phyloP scores from a whole-genome alignment of 1,140 invertebrate genomes.

The Ditylenchus dipsaci region DNA sequence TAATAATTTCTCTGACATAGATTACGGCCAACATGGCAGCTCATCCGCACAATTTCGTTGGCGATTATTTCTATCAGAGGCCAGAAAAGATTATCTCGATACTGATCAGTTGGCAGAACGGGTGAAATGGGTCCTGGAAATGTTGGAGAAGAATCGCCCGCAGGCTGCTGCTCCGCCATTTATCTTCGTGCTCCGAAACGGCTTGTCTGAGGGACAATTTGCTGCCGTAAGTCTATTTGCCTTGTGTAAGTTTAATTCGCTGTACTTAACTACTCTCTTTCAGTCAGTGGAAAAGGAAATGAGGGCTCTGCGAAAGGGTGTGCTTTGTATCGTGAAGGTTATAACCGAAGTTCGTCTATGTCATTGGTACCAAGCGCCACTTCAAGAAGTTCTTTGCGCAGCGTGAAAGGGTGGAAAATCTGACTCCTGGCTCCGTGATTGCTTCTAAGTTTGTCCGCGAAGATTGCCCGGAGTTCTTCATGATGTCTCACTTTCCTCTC shows the following conservation, averaged over 20 bases:
- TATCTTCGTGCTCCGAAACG: constrained; percentile 12
- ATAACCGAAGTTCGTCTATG: constrained; percentile 24
- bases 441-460: constrained; percentile 11
- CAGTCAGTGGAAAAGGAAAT: constrained; percentile 19
- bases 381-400: constrained; percentile 17
- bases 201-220: constrained; percentile 16
- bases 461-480: constrained; percentile 20
- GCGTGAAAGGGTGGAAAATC: constrained; percentile 7
- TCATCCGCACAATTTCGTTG: constrained; percentile 6
- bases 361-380: constrained; percentile 25
- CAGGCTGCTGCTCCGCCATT: not conserved
- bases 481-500: constrained; percentile 10
- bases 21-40: constrained; percentile 13
- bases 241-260: not conserved
- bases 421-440: constrained; percentile 24
- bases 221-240: not conserved
- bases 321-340: not conserved
- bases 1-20: not conserved
- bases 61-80: constrained; percentile 19
- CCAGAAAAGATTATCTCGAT: constrained; percentile 7
- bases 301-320: constrained; percentile 17
- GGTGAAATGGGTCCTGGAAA: constrained; percentile 8
- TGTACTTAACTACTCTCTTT: not conserved
- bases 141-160: constrained; percentile 13
- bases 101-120: constrained; percentile 13